A percentile compares a stretch with the other conserved stretches of the same genome.
Conservation (phyloP, 2,888 invertebrate species). For the Drosophila paramelanica region DNA sequence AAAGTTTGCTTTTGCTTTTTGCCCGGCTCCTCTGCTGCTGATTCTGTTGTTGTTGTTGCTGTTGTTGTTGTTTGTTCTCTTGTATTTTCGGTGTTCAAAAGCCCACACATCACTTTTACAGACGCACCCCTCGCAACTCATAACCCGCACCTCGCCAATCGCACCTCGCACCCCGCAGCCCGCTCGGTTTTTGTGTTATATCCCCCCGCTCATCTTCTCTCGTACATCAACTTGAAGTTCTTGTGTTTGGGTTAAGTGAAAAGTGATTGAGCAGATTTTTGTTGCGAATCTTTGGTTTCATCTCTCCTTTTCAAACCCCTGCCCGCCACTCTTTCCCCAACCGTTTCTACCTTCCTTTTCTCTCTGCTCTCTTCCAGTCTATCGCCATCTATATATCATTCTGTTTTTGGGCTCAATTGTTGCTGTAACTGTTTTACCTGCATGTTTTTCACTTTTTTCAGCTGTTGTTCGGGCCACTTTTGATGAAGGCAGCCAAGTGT, state of each 20-base stretch:
- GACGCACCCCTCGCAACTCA: background rate
- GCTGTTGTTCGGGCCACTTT: conserved; percentile 34
- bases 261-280: conserved; percentile 78
- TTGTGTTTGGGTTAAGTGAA: conserved; percentile 79
- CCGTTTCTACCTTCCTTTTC: background rate
- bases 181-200: conserved; percentile 37
- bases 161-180: background rate
- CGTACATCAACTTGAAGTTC: conserved; percentile 69
- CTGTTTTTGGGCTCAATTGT: conserved; percentile 17
- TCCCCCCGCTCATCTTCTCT: conserved; percentile 2
- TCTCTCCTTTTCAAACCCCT: conserved; percentile 24
- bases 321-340: background rate
- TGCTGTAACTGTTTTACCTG: conserved; percentile 45
- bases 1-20: conserved; percentile 75
- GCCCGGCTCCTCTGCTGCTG: conserved; percentile 23
- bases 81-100: conserved; percentile 72
- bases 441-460: conserved; percentile 44
- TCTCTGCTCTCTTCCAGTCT: background rate
- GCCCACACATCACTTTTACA: conserved; percentile 78
- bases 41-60: conserved; percentile 26
- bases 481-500: conserved; percentile 63
- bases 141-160: conserved; percentile 4
- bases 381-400: background rate
- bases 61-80: conserved; percentile 57
- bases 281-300: conserved; percentile 75